Evolutionary conservation across 2,888 invertebrate genomes (phyloP), one percentile per base, ranked within the genome.

Genomic region (Fragum sueziense): DNA sequence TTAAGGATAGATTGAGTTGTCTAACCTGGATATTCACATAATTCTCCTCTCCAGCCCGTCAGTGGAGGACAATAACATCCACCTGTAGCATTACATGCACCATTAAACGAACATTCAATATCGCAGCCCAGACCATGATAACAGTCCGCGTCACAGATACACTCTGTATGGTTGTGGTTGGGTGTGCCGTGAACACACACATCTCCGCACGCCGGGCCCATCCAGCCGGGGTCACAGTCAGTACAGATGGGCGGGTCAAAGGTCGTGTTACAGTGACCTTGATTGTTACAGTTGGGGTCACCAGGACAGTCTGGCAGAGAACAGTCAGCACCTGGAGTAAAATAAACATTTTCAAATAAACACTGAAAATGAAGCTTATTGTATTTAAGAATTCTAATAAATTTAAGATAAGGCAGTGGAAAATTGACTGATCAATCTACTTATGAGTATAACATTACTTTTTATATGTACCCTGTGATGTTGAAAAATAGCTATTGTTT

Each of bases 31-130:
- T 85, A 70, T 83, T 90, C 84, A 74, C 90, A 90, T 62, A 79
- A 87, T 0, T 74, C 80, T 20, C 90, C 89, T 34, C 77, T 76
- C 88, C 89, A 90, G 3, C 90, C 90, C 11, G 69, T 51, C 33
- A 88, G 59, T 3, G 88, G 88, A 27, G 86, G 86, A 75, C 90
- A 90, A 72, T 75, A 80, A 67, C 90, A 90, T 9, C 73, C 62
- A 2, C 76, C 70, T 57, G 74, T 41, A 25, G 33, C 27, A 57
- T 85, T 76, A 80, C 90, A 90, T 2, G 33, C 54, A 6, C 90
- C 90, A 76, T 89, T 85, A 2, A 75, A 76, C 6, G 89, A 90
- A 70, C 90, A 90, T 72, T 87, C 77, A 22, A 90, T 87, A 72
- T 90, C 79, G 74, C 90, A 90, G 1, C 88, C 88, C 3, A 62